These are phyloP conservation scores for Venturia canescens DNA, from an alignment of 1,140 invertebrate species.

Conservation along the genomic window DNA sequence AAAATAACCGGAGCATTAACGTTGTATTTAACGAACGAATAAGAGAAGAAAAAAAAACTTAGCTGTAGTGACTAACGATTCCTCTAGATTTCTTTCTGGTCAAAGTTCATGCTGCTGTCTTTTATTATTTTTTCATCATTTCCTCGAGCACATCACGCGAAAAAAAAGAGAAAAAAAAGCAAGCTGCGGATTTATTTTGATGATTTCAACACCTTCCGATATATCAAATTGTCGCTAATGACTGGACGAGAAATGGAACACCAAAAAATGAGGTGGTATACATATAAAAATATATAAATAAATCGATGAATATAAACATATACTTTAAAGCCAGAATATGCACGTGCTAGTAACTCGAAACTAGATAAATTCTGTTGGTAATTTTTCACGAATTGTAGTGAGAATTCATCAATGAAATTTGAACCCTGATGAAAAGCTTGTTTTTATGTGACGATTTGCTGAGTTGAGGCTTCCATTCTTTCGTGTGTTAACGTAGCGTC, in stretches of 20 bases:
- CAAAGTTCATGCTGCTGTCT: too few relatives aligned
- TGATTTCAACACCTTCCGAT: neutral
- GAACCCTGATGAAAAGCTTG: too few relatives aligned
- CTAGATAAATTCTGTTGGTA: neutral
- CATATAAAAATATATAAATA: neutral
- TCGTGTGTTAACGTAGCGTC: too few relatives aligned
- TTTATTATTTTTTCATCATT: neutral
- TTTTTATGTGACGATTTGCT: too few relatives aligned
- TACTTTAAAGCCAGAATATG: neutral
- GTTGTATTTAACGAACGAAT: too few relatives aligned
- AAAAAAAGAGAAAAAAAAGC: neutral
- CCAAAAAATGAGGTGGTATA: neutral
- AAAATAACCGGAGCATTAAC: too few relatives aligned
- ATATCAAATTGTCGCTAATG: neutral
- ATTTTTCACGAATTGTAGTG: neutral
- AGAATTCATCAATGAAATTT: neutral
- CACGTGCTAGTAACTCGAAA: neutral
- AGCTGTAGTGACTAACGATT: too few relatives aligned
- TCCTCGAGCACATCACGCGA: neutral
- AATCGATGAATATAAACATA: constrained; percentile 1
- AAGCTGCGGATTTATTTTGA: too few relatives aligned
- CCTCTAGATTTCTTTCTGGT: too few relatives aligned
- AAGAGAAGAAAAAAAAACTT: too few relatives aligned
- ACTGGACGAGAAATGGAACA: neutral
- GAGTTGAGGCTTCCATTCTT: too few relatives aligned